Base-by-base conservation (phyloP, 2,888 invertebrate genomes). In the Uropetala carovei region DNA sequence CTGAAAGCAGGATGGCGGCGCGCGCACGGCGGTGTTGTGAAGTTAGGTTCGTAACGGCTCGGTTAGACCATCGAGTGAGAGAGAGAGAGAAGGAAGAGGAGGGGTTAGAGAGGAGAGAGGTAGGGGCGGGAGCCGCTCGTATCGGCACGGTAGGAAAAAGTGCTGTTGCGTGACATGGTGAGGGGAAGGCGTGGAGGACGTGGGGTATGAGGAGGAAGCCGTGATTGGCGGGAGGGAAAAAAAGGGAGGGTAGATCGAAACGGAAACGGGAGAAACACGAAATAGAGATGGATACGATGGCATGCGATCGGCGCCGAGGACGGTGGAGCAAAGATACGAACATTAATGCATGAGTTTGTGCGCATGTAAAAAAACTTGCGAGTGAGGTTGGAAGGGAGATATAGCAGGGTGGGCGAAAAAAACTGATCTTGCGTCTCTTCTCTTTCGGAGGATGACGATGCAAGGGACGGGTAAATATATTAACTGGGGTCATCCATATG, bases 1-100 rank as follows among this genome's bases (percentile, higher is more conserved):
- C 89, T 89, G 89, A 89, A 89, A 89, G 89, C 64, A 89, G 89
- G 64, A 89, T 89, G 89, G 89, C 64, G 89, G 68, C 89, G 89
- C 89, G 89, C 89, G 89, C 89, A 89, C 89, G 64, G 27, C 89
- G 60, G 64, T 89, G 89, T 89, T 89, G 89, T 89, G 89, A 59
- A 64, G 89, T 30, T 14, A 43, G 30, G 30, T 11, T 60, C 60
- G 86, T 59, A 0, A 43, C 89, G 68, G 18, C 11, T 27, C 86
- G 86, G 86, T 86, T 30, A 60, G 86, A 43, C 22, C 22, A 75
- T n/a, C 75, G 22, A 22, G 10, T 75, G 75, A 11, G 7, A 27
- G 27, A 27, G 75, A 27, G 22, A 9, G 75, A 27, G 75, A 22
- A 75, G 43, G 75, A 60, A 43, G 89, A 30, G 4, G 64, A 43